Conservation (phyloP, 2,113 vertebrate species). For the Marmota monax region DNA sequence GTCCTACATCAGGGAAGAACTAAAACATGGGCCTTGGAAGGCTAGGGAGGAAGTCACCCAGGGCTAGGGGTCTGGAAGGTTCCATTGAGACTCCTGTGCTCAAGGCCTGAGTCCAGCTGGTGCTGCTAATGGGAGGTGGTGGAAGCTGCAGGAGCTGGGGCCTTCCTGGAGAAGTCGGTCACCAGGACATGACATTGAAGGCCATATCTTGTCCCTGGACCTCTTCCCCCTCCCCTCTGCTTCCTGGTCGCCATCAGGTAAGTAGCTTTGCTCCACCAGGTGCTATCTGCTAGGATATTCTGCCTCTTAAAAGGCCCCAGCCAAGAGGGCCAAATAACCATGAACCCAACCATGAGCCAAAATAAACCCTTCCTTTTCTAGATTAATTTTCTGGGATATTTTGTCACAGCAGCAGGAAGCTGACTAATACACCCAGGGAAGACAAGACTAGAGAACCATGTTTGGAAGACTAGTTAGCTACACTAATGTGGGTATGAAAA, state of each 20-base stretch:
- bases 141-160: too few species aligned
- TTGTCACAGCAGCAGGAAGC: neutral
- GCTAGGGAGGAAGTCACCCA: neutral
- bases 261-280: neutral
- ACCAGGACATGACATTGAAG: too few species aligned
- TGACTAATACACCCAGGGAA: neutral
- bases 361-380: neutral
- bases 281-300: neutral
- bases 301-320: neutral
- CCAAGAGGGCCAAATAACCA: neutral
- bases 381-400: neutral
- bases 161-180: too few species aligned
- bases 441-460: neutral
- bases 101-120: too few species aligned
- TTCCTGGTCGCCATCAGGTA: neutral
- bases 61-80: too few species aligned
- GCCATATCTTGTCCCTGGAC: too few species aligned
- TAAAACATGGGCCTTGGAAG: neutral
- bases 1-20: neutral
- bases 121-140: too few species aligned
- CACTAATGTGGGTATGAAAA: neutral
- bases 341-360: neutral
- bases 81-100: too few species aligned
- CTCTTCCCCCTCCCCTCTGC: too few species aligned
- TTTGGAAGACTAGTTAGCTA: neutral